A percentile compares a stretch with the other conserved stretches of the same genome.
Conservation (phyloP, 2,888 invertebrate species). For the Pseudococcus viburni region DNA sequence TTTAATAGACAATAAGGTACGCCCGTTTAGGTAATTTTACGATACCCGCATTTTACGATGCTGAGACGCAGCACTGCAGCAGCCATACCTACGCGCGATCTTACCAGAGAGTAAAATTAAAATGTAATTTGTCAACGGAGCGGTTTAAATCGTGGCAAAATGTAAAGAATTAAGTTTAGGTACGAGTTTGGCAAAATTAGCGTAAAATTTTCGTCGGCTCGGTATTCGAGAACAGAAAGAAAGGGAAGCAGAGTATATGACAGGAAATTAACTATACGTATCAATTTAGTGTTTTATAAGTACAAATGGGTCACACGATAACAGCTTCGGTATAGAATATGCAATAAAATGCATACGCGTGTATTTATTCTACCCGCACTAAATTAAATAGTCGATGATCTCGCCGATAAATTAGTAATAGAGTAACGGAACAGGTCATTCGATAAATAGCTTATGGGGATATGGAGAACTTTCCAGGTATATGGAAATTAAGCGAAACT, state of each 20-base stretch:
- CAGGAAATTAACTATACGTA: background rate
- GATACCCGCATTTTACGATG: background rate
- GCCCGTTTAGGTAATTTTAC: constrained; percentile 40
- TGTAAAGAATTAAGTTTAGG: background rate
- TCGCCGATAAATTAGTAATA: constrained; percentile 27
- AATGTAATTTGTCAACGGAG: constrained; percentile 23
- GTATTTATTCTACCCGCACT: constrained; percentile 25
- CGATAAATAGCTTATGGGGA: background rate
- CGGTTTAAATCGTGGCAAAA: background rate
- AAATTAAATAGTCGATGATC: constrained; percentile 30
- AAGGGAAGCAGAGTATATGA: no score
- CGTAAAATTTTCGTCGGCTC: background rate
- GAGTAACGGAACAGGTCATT: constrained; percentile 4
- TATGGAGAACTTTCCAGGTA: background rate
- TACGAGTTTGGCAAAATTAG: background rate
- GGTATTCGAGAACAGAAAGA: background rate
- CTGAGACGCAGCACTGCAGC: background rate
- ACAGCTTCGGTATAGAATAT: background rate
- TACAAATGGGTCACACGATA: constrained; percentile 17
- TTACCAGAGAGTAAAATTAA: constrained; percentile 1
- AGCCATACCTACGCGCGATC: background rate
- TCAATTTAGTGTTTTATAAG: background rate
- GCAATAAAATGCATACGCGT: constrained; percentile 7
- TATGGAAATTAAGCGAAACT: background rate
- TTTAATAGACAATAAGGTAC: constrained; percentile 44